Conservation (phyloP, 2,797 vertebrate genomes). For the Aselliscus stoliczkanus region DNA sequence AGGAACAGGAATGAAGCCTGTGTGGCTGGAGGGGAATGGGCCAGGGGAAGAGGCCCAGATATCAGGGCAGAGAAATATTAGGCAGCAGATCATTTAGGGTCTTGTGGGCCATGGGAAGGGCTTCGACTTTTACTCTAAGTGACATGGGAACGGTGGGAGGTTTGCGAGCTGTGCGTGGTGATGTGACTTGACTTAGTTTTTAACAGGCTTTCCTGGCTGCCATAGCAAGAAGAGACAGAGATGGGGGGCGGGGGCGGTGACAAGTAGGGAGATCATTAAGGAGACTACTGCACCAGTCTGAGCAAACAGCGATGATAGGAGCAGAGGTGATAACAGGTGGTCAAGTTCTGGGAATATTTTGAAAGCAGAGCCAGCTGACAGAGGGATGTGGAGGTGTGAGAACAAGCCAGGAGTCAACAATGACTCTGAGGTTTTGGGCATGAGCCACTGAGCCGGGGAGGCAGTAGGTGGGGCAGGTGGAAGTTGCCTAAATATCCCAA, state of each 20-base stretch:
- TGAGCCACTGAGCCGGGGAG: background rate
- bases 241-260: background rate
- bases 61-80: background rate
- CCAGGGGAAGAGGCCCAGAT: background rate
- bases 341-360: background rate
- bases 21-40: background rate
- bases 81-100: background rate
- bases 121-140: background rate
- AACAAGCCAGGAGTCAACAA: background rate
- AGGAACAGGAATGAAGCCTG: background rate
- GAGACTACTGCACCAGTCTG: rapidly evolving
- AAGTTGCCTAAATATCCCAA: background rate
- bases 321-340: background rate
- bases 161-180: background rate
- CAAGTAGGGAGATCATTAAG: rapidly evolving
- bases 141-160: background rate
- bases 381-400: background rate
- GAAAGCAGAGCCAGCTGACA: background rate
- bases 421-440: background rate
- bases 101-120: too few relatives aligned
- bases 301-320: background rate
- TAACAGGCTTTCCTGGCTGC: background rate
- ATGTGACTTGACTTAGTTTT: background rate
- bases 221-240: background rate
- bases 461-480: background rate